phyloP scores from a whole-genome alignment of 2,797 vertebrate genomes.

The Pagetopsis macropterus region DNA sequence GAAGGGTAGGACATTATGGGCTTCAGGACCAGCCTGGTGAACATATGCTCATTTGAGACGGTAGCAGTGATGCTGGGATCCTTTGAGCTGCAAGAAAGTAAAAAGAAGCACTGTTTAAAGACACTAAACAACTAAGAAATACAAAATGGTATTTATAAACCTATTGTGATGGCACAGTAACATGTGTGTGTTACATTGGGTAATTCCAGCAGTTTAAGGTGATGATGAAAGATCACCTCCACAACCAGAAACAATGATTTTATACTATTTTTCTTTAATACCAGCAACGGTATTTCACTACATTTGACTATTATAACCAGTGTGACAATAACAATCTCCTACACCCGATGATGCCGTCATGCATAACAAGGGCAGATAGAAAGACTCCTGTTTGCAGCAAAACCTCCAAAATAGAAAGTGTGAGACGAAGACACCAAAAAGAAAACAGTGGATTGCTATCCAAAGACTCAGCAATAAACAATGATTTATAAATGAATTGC shows the following conservation, averaged over 20 bases:
- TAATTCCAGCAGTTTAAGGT: slow-evolving; percentile 10
- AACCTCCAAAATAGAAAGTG: neutral
- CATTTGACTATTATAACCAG: no score
- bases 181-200: slow-evolving; percentile 7
- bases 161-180: neutral
- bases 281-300: no score
- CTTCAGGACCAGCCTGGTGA: slow-evolving; percentile 62
- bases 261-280: no score
- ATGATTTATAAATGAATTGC: neutral
- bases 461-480: neutral
- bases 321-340: no score
- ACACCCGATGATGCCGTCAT: neutral
- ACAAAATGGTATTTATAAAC: neutral
- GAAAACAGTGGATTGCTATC: neutral
- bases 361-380: neutral
- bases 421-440: neutral
- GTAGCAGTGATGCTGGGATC: slow-evolving; percentile 7
- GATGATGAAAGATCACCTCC: neutral
- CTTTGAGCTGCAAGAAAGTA: slow-evolving; percentile 52
- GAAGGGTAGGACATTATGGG: slow-evolving; percentile 68
- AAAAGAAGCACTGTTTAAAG: neutral
- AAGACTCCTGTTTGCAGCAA: neutral
- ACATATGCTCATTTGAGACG: slow-evolving; percentile 16
- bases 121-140: neutral
- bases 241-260: no score